A percentile compares a stretch with the other conserved stretches of the same genome.
Evolutionary conservation across 2,113 vertebrate species (phyloP).

Genomic region (Plecotus auritus): DNA sequence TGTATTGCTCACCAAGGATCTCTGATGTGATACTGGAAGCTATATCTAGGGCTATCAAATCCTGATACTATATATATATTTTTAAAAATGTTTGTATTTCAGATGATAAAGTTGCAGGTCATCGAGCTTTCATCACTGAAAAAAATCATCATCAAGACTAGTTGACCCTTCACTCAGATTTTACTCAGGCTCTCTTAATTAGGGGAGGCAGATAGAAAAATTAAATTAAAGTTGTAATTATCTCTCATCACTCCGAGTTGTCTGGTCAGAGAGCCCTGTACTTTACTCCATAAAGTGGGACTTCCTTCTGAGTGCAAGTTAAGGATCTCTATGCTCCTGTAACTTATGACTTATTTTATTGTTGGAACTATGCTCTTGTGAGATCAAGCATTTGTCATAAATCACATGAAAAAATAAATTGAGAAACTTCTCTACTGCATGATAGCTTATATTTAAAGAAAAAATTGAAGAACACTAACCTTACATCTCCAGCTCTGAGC

Average conservation of each 20-base stretch:
- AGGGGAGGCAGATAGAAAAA: background rate
- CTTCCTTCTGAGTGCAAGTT: background rate
- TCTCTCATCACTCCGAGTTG: background rate
- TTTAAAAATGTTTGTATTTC: background rate
- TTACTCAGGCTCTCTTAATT: constrained; percentile 10
- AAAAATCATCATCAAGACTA: background rate
- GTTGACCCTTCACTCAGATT: background rate
- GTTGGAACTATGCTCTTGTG: constrained; percentile 41
- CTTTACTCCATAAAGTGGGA: background rate
- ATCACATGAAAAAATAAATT: constrained; percentile 58
- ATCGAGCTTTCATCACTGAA: background rate
- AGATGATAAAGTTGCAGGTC: background rate
- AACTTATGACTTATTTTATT: constrained; percentile 44
- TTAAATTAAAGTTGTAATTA: background rate
- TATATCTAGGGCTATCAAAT: background rate
- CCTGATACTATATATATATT: background rate
- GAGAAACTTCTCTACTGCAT: constrained; percentile 27
- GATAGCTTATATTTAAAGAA: constrained; percentile 46
- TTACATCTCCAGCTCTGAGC: background rate
- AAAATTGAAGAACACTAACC: constrained; percentile 40
- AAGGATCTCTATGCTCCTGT: background rate
- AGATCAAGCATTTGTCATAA: constrained; percentile 49
- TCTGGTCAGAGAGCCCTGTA: background rate
- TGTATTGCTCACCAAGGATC: background rate
- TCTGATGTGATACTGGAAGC: background rate